Base-by-base conservation (phyloP, 2,888 invertebrate genomes). In the Emmelina monodactyla region DNA sequence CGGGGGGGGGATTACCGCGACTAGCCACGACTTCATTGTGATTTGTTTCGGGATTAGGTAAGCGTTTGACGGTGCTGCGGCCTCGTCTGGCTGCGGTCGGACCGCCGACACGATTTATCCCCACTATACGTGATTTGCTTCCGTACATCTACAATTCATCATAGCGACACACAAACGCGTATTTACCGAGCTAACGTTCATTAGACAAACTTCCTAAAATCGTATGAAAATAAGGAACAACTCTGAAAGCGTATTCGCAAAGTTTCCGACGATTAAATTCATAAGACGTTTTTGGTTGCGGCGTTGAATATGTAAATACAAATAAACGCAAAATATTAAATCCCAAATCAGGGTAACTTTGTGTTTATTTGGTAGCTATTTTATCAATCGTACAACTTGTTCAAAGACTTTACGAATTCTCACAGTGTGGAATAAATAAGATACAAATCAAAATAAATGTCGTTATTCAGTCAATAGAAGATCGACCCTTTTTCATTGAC, bases 31-130 rank as follows among this genome's bases (percentile, higher is more conserved):
- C 70, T 73, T 76, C 78, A 78, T 79, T 78, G 78, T 78, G 79
- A 79, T 79, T 79, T 78, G 78, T 79, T 75, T 73, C 62, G 63
- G 76, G 75, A 76, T 79, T 78, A 76, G 65, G 64, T 63, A 55
- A 62, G 62, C 70, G 71, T 66, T 71, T 75, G 68, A 71, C 68
- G 63, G n/a, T 25, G n/a, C n/a, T n/a, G n/a, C n/a, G 11, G 25
- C 25, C 37, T 14, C 11, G n/a, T n/a, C 25, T 25, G 25, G 11
- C 51, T 58, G 53, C 51, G 51, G 53, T 53, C 53, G 50, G 47
- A 51, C 51, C 51, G 60, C 58, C 60, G 58, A 60, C 60, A 54
- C 53, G 51, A 51, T 25, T 25, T 25, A 25, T 25, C 9, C 25
- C 32, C 28, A 14, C 32, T 22, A 25, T 25, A 25, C 25, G 25